Percentiles rank a stretch among this genome's conserved stretches.
phyloP scores from a whole-genome alignment of 2,797 vertebrate genomes.

The Myotis daubentonii region DNA sequence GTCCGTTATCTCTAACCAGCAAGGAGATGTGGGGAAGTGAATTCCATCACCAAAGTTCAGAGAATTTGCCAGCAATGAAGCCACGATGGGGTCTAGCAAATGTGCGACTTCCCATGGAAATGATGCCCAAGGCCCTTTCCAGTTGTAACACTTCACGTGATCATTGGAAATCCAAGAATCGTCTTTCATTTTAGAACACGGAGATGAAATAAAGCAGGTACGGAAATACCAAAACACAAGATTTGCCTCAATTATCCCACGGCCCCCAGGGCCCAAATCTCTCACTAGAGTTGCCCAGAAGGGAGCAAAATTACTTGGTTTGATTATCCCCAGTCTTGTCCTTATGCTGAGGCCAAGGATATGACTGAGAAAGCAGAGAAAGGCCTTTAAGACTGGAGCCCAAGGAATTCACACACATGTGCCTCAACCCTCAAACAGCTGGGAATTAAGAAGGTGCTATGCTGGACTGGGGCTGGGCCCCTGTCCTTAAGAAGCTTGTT shows the following conservation, averaged over 20 bases:
- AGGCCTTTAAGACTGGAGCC: background rate
- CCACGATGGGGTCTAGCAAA: background rate
- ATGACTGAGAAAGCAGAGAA: background rate
- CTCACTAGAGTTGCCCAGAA: background rate
- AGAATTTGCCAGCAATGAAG: slow-evolving; percentile 33
- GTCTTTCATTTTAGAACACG: background rate
- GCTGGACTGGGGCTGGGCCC: background rate
- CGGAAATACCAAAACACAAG: background rate
- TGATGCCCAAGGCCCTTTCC: background rate
- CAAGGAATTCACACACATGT: background rate
- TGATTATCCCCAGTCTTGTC: slow-evolving; percentile 20
- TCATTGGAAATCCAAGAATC: background rate
- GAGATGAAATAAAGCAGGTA: background rate
- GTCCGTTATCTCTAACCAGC: background rate
- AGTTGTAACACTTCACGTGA: background rate
- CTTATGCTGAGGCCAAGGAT: background rate
- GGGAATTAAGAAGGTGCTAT: background rate
- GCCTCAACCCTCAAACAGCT: background rate
- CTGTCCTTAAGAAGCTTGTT: background rate
- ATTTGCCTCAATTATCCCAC: background rate
- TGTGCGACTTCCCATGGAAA: background rate
- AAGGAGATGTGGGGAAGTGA: background rate
- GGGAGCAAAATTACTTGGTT: background rate
- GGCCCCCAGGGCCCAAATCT: background rate
- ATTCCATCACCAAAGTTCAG: background rate